Base-by-base conservation (phyloP, 1,140 invertebrate genomes). In the Gerris buenoi region DNA sequence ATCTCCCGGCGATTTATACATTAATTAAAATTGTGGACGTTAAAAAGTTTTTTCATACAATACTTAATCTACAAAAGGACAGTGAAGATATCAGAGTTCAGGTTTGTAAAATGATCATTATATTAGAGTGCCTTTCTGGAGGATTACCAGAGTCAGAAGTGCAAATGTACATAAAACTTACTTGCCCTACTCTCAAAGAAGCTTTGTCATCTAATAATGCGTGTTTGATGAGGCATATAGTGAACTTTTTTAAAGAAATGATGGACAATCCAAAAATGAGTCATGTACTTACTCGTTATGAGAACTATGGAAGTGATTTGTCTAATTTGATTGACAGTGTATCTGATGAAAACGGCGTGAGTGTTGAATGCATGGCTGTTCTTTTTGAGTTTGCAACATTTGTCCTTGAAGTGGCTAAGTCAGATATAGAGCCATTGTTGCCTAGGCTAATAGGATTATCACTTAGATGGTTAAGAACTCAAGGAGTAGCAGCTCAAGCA, bases 11-110 rank as follows among this genome's bases (percentile, higher is more conserved):
- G 1, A 79, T 86, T 27, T 85, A 86, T 70, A 82, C 82, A 0
- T 76, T 88, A 2, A 83, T 85, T 78, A 79, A 82, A 63, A 82
- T 79, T 58, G 80, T 87, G 0, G 82, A 87, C 72, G 82, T 81
- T 2, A 87, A 86, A 76, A 77, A 79, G 33, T 81, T 85, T 69
- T 69, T 84, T 14, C 76, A 77, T 33, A 82, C 80, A 68, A 76
- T 86, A 56, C 76, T 86, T 15, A 82, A 77, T 66, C 76, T 85
- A 5, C 68, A 69, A 70, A 80, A 82, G 76, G 81, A 68, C 18
- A 65, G 63, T 59, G 63, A 61, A 15, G 18, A 60, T 13, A 22
- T 60, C 23, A 3, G 63, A 62, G 63, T 71, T 15, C 68, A 71
- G 61, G 68, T 70, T 25, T 15, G 25, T 65, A 82, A 83, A 71